Evolutionary conservation across 2,113 vertebrate species (phyloP).

Genomic region (Trichomycterus rosablanca): DNA sequence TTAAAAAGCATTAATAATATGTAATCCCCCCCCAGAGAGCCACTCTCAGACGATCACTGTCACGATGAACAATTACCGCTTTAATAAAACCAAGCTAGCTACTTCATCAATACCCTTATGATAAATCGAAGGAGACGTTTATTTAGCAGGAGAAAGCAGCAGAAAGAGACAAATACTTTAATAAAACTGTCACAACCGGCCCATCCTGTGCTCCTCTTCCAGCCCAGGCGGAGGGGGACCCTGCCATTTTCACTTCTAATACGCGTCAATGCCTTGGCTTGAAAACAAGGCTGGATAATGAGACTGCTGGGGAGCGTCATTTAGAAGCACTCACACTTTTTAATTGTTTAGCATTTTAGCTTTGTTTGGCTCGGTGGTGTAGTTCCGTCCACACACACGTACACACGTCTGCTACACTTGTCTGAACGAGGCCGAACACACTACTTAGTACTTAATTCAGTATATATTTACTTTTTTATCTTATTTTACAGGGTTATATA

Average conservation of each 20-base stretch:
- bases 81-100: conserved; percentile 59
- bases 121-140: conserved; percentile 60
- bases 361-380: too few species aligned
- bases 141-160: conserved; percentile 53
- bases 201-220: conserved; percentile 26
- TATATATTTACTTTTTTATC: too few species aligned
- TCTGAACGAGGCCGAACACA: too few species aligned
- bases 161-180: conserved; percentile 51
- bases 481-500: too few species aligned
- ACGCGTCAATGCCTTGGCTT: conserved; percentile 30
- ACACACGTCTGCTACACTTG: too few species aligned
- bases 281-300: conserved; percentile 33
- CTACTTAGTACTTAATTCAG: too few species aligned
- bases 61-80: conserved; percentile 67
- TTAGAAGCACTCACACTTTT: conserved; percentile 16
- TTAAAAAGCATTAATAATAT: conserved; percentile 67
- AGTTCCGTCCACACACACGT: too few species aligned
- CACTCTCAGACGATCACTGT: conserved; percentile 58
- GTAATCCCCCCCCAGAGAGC: conserved; percentile 55
- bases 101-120: conserved; percentile 54
- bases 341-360: conserved; percentile 24
- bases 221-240: conserved; percentile 25
- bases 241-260: conserved; percentile 23
- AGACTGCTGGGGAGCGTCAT: conserved; percentile 25
- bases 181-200: conserved; percentile 55